Percentiles rank a stretch among this genome's conserved stretches.
Evolutionary conservation across 1,140 invertebrate species (phyloP).

Genomic region (Telenomus remus): DNA sequence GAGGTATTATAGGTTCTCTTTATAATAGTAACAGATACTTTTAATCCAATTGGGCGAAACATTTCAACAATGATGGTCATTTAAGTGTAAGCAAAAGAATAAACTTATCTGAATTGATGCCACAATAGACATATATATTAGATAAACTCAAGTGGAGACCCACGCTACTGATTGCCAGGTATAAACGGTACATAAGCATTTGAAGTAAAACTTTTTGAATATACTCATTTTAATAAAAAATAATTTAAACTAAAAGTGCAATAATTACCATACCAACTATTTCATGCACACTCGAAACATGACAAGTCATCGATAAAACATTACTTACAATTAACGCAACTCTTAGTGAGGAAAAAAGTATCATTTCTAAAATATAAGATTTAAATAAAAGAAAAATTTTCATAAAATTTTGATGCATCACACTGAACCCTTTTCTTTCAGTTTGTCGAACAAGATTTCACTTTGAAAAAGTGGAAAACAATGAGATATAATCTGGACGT

Average conservation of each 20-base stretch:
- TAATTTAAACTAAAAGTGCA: no score
- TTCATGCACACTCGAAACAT: no score
- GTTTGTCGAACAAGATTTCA: neutral
- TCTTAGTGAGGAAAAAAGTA: no score
- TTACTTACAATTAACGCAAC: neutral
- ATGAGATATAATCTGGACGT: conserved; percentile 2
- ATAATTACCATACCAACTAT: no score
- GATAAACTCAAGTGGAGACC: conserved; percentile 49
- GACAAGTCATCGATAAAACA: neutral
- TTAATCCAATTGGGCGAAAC: conserved; percentile 70
- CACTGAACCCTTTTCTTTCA: no score
- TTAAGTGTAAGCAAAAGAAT: conserved; percentile 50
- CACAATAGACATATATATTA: conserved; percentile 59
- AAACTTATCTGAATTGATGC: conserved; percentile 49
- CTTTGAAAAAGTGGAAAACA: conserved; percentile 2
- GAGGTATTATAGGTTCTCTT: conserved; percentile 26
- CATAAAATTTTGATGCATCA: no score
- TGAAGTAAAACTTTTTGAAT: conserved; percentile 35
- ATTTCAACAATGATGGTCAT: conserved; percentile 50
- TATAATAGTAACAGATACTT: conserved; percentile 70
- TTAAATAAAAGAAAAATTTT: no score
- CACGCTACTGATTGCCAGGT: conserved; percentile 58
- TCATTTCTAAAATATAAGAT: no score
- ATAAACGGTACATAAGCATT: conserved; percentile 60
- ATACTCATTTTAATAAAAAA: no score